Percentiles rank a stretch among this genome's conserved stretches.
Conservation (phyloP, 2,888 invertebrate genomes). For the Ochropacha duplaris region DNA sequence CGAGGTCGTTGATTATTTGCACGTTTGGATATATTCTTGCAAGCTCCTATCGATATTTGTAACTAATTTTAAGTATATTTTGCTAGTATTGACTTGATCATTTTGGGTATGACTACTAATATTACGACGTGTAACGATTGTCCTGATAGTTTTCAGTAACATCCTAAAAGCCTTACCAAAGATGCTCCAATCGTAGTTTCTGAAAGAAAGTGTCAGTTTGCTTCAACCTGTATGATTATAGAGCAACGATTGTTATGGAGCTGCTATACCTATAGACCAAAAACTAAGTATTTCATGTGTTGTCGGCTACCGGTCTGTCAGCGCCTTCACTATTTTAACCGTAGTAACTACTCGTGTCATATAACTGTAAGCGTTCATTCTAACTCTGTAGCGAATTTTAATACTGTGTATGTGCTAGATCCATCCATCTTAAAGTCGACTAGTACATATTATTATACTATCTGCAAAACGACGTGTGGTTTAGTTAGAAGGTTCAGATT, state of each 20-base stretch:
- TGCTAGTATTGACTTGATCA: slow-evolving; percentile 47
- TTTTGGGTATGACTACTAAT: slow-evolving; percentile 29
- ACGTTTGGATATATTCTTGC: slow-evolving; percentile 71
- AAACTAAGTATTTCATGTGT: background rate
- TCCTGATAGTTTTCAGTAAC: slow-evolving; percentile 13
- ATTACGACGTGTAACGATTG: slow-evolving; percentile 26
- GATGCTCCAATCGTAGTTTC: background rate
- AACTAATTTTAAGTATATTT: slow-evolving; percentile 53
- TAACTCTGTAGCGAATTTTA: slow-evolving; percentile 64
- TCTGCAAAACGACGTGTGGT: slow-evolving; percentile 45
- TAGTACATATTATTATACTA: slow-evolving; percentile 46
- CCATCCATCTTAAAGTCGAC: slow-evolving; percentile 66
- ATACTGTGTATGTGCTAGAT: slow-evolving; percentile 74
- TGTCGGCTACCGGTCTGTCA: slow-evolving; percentile 26
- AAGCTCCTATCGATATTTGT: slow-evolving; percentile 57
- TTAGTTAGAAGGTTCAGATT: slow-evolving; percentile 20
- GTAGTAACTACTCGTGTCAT: slow-evolving; percentile 52
- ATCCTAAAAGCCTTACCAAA: slow-evolving; percentile 6
- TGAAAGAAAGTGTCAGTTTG: background rate
- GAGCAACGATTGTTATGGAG: slow-evolving; percentile 34
- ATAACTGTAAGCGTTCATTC: slow-evolving; percentile 59
- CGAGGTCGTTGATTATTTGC: slow-evolving; percentile 66
- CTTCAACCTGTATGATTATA: slow-evolving; percentile 15
- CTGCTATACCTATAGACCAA: slow-evolving; percentile 12
- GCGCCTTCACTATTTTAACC: slow-evolving; percentile 46